Evolutionary conservation across 1,140 invertebrate species (phyloP), one percentile per base, ranked within the genome.

Genomic region (Pseudomyrmex sp.): DNA sequence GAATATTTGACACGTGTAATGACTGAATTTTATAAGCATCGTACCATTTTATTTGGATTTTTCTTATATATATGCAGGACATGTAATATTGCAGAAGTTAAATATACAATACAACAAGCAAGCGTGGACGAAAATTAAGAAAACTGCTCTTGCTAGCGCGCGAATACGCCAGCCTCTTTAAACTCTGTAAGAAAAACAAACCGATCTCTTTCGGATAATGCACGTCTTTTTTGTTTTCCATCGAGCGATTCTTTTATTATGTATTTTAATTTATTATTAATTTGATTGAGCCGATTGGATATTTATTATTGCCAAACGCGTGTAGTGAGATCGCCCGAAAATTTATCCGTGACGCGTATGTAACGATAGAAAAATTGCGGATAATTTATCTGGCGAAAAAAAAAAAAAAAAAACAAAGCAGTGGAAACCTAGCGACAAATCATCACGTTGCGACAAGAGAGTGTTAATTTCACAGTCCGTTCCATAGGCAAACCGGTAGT

Each of bases 401-500:
- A 54, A 66, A 62, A 62, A 82, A 62, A 50, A 13, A 52, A 13
- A 52, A 52, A 35, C 52, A 73, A 65, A 69, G 56, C 82, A 82
- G 82, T 79, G 68, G 72, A 61, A 73, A 66, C 26, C 68, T 20
- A 84, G 70, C 54, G 23, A 72, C 54, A 69, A 69, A 62, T 15
- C 44, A 76, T 44, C 80, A 65, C 23, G 70, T 86, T 75, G 70
- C 52, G 18, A 59, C 54, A 56, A 50, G 2, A 66, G 62, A 73
- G 66, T 61, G 85, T 84, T 83, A 70, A 86, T 83, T 83, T 54
- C 63, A 65, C 63, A 76, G 70, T 88, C 77, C 86, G 83, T 88
- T 88, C 76, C 83, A 88, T 76, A 84, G 63, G 76, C 12, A 66
- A 66, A 86, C 72, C 54, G 66, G 65, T 89, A 89, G 88, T 69